A percentile compares a stretch with the other conserved stretches of the same genome.
These are phyloP conservation scores for Poecilia picta DNA, from an alignment of 2,797 vertebrate species.

Conservation along the genomic window DNA sequence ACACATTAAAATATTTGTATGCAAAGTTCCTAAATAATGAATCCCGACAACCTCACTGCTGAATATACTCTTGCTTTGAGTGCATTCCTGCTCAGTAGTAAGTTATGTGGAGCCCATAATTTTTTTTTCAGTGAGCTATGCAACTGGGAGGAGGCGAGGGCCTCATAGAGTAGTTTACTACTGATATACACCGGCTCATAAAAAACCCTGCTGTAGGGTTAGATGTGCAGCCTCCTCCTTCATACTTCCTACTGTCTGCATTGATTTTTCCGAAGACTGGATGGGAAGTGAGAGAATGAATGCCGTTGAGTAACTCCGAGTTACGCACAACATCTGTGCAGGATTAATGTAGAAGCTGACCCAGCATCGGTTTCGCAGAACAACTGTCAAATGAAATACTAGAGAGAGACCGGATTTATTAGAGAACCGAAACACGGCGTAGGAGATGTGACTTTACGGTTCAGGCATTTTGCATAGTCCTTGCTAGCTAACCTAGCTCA, in stretches of 20 bases:
- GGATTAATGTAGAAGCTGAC: slow-evolving; percentile 36
- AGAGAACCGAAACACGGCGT: slow-evolving; percentile 20
- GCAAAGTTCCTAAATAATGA: background rate
- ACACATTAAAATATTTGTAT: background rate
- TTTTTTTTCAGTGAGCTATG: slow-evolving; percentile 11
- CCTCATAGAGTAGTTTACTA: slow-evolving; percentile 48
- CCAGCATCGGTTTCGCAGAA: slow-evolving; percentile 11
- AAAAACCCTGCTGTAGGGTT: slow-evolving; percentile 53
- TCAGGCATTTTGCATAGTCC: slow-evolving; percentile 1
- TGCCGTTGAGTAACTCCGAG: slow-evolving; percentile 38
- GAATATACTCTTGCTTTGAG: background rate
- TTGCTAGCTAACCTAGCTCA: background rate
- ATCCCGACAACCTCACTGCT: background rate
- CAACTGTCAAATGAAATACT: slow-evolving; percentile 34
- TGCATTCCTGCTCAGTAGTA: slow-evolving; percentile 26
- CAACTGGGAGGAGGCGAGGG: slow-evolving; percentile 41
- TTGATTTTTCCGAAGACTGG: slow-evolving; percentile 60
- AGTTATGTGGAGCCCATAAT: slow-evolving; percentile 41
- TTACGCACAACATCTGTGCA: slow-evolving; percentile 9
- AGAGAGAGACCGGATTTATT: slow-evolving; percentile 9
- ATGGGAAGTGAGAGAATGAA: slow-evolving; percentile 34
- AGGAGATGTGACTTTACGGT: background rate
- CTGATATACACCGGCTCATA: slow-evolving; percentile 45
- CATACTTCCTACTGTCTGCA: slow-evolving; percentile 54
- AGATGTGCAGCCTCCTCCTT: slow-evolving; percentile 55